These are phyloP conservation scores for Actinemys pallida DNA, from an alignment of 2,113 vertebrate genomes.

Conservation along the genomic window DNA sequence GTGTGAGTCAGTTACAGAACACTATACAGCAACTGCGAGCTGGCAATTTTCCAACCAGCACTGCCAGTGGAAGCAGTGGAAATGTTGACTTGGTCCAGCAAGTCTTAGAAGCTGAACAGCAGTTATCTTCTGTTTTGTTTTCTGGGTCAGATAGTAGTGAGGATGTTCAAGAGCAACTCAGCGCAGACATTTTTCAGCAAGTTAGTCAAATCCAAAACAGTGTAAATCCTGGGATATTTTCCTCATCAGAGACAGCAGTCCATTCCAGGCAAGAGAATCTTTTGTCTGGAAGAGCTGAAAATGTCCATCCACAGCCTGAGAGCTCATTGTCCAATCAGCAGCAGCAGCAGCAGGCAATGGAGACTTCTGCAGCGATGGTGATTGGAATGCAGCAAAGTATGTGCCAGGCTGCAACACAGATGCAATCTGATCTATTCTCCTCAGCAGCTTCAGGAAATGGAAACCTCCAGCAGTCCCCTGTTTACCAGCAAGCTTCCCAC, in stretches of 20 bases:
- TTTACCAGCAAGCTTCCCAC: slow-evolving; percentile 83
- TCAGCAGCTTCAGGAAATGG: slow-evolving; percentile 79
- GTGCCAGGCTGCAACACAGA: slow-evolving; percentile 83
- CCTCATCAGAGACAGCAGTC: slow-evolving; percentile 78
- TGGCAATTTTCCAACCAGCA: slow-evolving; percentile 83
- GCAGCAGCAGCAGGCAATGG: slow-evolving; percentile 90
- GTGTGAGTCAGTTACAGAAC: slow-evolving; percentile 92
- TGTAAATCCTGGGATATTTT: slow-evolving; percentile 80
- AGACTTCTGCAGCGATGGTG: slow-evolving; percentile 84
- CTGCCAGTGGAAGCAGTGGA: slow-evolving; percentile 73
- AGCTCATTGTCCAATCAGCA: slow-evolving; percentile 86
- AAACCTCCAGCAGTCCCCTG: slow-evolving; percentile 81
- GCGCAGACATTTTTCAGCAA: slow-evolving; percentile 86
- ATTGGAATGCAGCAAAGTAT: slow-evolving; percentile 86
- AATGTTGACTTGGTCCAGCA: slow-evolving; percentile 84
- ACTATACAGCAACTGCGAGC: slow-evolving; percentile 95
- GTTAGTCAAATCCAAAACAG: slow-evolving; percentile 83
- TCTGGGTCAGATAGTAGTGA: slow-evolving; percentile 80
- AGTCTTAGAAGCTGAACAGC: slow-evolving; percentile 85
- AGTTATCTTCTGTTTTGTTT: slow-evolving; percentile 85
- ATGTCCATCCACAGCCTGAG: slow-evolving; percentile 83
- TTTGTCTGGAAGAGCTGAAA: slow-evolving; percentile 80
- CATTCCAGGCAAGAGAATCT: slow-evolving; percentile 81
- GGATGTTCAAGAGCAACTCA: slow-evolving; percentile 84
- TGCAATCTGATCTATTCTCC: slow-evolving; percentile 89